phyloP scores from a whole-genome alignment of 1,140 invertebrate species.

The Eumeta japonica region DNA sequence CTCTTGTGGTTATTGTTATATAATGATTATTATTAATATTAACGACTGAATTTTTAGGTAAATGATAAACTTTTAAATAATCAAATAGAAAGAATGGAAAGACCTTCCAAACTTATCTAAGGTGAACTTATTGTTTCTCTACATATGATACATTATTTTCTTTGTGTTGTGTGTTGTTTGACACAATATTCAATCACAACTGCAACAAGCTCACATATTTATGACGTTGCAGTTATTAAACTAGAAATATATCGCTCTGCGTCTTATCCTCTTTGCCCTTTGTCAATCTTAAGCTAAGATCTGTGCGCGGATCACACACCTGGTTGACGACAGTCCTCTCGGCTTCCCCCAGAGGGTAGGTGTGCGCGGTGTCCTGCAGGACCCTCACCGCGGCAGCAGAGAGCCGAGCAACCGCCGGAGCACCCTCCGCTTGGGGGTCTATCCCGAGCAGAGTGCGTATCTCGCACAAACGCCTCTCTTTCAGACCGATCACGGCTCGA shows the following conservation, averaged over 20 bases:
- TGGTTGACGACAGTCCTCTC: slow-evolving; percentile 64
- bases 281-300: background rate
- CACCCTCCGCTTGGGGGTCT: slow-evolving; percentile 20
- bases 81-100: too few relatives aligned
- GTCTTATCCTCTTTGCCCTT: background rate
- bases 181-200: background rate
- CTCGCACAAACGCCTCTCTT: slow-evolving; percentile 61
- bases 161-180: too few relatives aligned
- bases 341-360: slow-evolving; percentile 61
- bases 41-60: too few relatives aligned
- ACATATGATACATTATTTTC: too few relatives aligned
- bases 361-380: slow-evolving; percentile 55
- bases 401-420: slow-evolving; percentile 35
- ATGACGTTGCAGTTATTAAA: background rate
- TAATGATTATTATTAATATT: too few relatives aligned
- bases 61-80: too few relatives aligned
- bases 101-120: too few relatives aligned
- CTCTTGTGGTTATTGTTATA: too few relatives aligned
- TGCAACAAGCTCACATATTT: background rate
- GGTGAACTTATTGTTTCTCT: too few relatives aligned
- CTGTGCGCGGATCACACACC: slow-evolving; percentile 24
- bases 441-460: slow-evolving; percentile 57
- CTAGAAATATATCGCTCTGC: background rate
- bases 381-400: slow-evolving; percentile 51
- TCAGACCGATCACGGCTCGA: slow-evolving; percentile 62